Base-by-base conservation (phyloP, 2,797 vertebrate genomes). In the Cossypha niveicapilla region DNA sequence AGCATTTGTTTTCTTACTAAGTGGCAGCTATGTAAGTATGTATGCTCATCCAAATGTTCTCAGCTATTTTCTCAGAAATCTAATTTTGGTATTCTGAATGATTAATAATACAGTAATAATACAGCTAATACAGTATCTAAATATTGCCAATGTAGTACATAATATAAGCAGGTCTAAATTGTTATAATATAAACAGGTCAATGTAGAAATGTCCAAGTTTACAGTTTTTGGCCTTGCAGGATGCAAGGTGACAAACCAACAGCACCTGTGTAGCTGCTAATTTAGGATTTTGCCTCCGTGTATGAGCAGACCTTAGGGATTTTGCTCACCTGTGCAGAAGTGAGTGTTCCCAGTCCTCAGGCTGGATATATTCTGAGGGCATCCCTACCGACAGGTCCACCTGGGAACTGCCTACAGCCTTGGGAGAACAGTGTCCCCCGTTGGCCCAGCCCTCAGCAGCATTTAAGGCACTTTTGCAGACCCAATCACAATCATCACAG, bases 251-350 rank as follows among this genome's bases (percentile, higher is more conserved):
- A 42, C 18, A 48, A 56, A 22, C 9, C 3, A 56, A 37, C 13
- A 74, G 5, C 4, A 54, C 19, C 42, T 48, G 8, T 10, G 27
- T 24, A 28, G 19, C 18, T 30, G 16, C 8, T 75, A 15, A 23
- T 50, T 62, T 18, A 30, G 35, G 35, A 50, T 62, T 68, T 68
- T 50, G 18, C 53, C 37, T 60, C 14, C 7, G 1, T 45, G 9
- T 27, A 4, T 39, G 28, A 30, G 11, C 11, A 28, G 13, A 28
- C 14, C 23, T 37, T 18, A 50, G 27, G 0, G 0, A 37, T 48
- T 88, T 88, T 75, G 30, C 19, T 37, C 19, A 28, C 19, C 13
- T 0, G 0, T 37, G 23, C 6, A 5, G 4, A 75, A 61, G 11
- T 12, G 27, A 50, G 5, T 17, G 4, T 13, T 75, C 18, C 7